Evolutionary conservation across 92 coral and sea anemone genomes (phyloP).

Genomic region (Phymanthus crucifer): DNA sequence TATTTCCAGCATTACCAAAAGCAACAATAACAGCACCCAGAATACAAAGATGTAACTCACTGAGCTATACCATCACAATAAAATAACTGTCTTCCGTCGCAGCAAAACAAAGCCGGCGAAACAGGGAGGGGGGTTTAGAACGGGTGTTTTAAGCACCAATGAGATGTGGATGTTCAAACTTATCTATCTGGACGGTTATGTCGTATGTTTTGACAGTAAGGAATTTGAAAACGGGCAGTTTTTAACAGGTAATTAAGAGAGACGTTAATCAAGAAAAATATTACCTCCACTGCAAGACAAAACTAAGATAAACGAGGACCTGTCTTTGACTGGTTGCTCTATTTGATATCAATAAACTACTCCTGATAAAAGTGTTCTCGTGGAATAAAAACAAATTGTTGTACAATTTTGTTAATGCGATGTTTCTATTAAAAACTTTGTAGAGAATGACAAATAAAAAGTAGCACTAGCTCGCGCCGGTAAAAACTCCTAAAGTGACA

Average conservation of each 20-base stretch:
- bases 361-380: not conserved
- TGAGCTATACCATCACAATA: not conserved
- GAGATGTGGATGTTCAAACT: too few relatives aligned
- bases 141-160: too few relatives aligned
- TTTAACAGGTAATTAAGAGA: not conserved
- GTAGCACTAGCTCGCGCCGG: not conserved
- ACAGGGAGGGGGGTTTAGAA: not conserved
- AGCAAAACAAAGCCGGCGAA: not conserved
- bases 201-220: not conserved
- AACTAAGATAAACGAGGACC: not conserved
- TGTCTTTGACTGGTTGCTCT: constrained; percentile 1
- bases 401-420: not conserved
- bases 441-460: not conserved
- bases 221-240: not conserved
- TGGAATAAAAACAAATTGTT: not conserved
- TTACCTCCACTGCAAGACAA: too few relatives aligned
- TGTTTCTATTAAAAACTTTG: not conserved
- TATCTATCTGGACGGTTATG: too few relatives aligned
- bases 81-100: not conserved
- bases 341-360: not conserved
- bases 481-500: not conserved
- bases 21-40: not conserved
- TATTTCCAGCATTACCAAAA: not conserved
- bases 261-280: too few relatives aligned
- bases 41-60: too few relatives aligned